A percentile compares a stretch with the other conserved stretches of the same genome.
Evolutionary conservation across 2,888 invertebrate genomes (phyloP).

Genomic region (Heteromyza rotundicornis): DNA sequence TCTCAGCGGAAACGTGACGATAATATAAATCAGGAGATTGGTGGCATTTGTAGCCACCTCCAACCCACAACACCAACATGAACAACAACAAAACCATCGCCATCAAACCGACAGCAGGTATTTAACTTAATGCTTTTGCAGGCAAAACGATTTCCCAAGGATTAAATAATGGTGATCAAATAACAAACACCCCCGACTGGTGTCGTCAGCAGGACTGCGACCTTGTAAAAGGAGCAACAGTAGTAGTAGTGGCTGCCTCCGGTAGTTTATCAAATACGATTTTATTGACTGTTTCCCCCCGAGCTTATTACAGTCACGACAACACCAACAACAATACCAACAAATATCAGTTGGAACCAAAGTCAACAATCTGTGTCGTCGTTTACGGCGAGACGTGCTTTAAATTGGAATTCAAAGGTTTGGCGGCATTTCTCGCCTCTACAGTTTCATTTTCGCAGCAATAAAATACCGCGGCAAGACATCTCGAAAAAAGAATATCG

Average conservation of each 20-base stretch:
- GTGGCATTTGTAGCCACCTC: not conserved
- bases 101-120: not conserved
- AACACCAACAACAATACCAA: not conserved
- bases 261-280: conserved; percentile 18
- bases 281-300: conserved; percentile 16
- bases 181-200: not conserved
- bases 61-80: not conserved
- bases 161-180: conserved; percentile 20
- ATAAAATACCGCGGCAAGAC: too few relatives aligned
- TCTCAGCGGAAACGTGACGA: conserved; percentile 50
- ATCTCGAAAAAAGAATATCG: too few relatives aligned
- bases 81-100: not conserved
- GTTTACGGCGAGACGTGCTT: conserved; percentile 29
- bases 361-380: not conserved
- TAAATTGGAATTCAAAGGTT: conserved; percentile 34
- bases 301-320: not conserved
- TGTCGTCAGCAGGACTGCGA: not conserved
- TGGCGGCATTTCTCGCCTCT: conserved; percentile 5
- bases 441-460: conserved; percentile 5
- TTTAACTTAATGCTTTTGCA: conserved; percentile 26
- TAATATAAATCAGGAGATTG: conserved; percentile 54
- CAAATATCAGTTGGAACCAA: too few relatives aligned
- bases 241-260: not conserved
- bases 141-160: conserved; percentile 16
- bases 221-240: not conserved